Base-by-base conservation (phyloP, 2,888 invertebrate genomes). In the Rhamnusium bicolor region DNA sequence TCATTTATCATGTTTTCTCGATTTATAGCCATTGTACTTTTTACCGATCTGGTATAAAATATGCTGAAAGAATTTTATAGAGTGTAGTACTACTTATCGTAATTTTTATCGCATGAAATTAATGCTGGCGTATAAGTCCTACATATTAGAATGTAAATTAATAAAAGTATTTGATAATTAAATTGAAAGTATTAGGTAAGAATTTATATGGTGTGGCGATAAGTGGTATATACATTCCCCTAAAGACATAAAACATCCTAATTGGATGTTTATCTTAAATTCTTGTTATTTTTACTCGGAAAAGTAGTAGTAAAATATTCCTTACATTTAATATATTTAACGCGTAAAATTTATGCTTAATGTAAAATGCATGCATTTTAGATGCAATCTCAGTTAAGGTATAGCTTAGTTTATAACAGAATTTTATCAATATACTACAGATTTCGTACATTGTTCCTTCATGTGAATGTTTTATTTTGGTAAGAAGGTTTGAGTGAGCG, bases 201-300 rank as follows among this genome's bases (percentile, higher is more conserved):
- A 62, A 62, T 62, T 10, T 62, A 62, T 21, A 24, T 49, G 47
- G 47, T 62, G 62, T 46, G 19, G 19, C 3, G 19, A 21, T 65
- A 40, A 51, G 24, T 65, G 7, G n/a, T 32, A 19, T 66, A 14
- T 32, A 54, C 46, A 58, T 67, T 67, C 19, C 21, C 40, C 29
- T 18, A 46, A 32, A 29, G 18, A 21, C 29, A 56, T 67, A 67
- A 67, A 67, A 40, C 24, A 24, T 56, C 21, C 16, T 67, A 67
- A 56, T 49, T 65, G 65, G 51, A 32, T 12, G 24, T 51, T 54
- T 54, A 66, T 54, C 66, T 66, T 14, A 66, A 60, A 60, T 40
- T 60, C 46, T 32, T 46, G 49, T 16, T 40, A 21, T 66, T 66
- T 24, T 51, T 40, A 12, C 8, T 29, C 6, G 24, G 19, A 8